Evolutionary conservation across 2,888 invertebrate species (phyloP).

Genomic region (Teleogryllus oceanicus): DNA sequence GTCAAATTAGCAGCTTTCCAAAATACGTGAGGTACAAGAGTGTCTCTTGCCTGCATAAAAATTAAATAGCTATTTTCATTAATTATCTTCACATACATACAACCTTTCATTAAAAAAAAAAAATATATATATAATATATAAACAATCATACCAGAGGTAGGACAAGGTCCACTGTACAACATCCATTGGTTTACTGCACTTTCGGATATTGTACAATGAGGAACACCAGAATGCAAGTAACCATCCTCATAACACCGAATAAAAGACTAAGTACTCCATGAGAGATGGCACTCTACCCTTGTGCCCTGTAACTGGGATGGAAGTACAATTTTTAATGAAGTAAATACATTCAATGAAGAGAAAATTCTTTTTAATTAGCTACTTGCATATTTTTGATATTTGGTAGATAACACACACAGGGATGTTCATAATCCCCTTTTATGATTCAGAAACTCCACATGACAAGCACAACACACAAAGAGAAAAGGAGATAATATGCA

Average conservation of each 20-base stretch:
- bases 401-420: background rate
- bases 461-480: slow-evolving; percentile 7
- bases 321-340: background rate
- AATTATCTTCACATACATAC: background rate
- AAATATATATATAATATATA: too few relatives aligned
- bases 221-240: background rate
- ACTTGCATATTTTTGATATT: background rate
- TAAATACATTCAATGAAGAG: slow-evolving; percentile 18
- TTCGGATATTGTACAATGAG: background rate
- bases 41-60: background rate
- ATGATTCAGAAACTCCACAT: background rate
- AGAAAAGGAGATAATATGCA: background rate
- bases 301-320: background rate
- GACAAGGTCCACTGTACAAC: background rate
- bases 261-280: background rate
- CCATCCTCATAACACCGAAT: background rate
- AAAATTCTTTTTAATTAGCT: background rate
- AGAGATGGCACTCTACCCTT: background rate
- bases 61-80: background rate
- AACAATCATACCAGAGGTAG: background rate
- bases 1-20: background rate
- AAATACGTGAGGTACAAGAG: background rate
- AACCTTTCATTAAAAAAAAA: background rate
- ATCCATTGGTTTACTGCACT: background rate
- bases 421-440: background rate